Conservation (phyloP, 1,140 invertebrate genomes). For the Melitaea cinxia region DNA sequence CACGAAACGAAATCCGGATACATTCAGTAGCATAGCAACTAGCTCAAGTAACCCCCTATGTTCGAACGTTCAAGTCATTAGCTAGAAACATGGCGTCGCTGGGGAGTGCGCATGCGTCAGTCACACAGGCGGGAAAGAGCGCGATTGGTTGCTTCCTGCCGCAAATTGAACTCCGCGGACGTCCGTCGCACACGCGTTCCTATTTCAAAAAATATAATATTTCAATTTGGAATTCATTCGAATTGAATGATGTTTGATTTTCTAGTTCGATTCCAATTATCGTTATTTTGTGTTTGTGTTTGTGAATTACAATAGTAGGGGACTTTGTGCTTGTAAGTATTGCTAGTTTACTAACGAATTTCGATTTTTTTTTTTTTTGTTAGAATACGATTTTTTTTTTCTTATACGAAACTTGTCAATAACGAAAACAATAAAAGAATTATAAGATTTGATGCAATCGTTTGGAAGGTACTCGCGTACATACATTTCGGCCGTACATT, state of each 20-base stretch:
- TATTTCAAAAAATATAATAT: slow-evolving; percentile 32
- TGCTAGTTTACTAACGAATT: no score
- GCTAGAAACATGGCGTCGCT: slow-evolving; percentile 38
- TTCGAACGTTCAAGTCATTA: slow-evolving; percentile 31
- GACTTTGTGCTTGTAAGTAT: no score
- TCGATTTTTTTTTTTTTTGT: no score
- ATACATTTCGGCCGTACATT: no score
- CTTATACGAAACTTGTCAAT: no score
- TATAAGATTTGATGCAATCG: no score
- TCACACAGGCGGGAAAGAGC: slow-evolving; percentile 56
- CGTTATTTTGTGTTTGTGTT: not conserved
- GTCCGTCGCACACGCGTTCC: slow-evolving; percentile 55
- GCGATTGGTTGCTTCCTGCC: slow-evolving; percentile 68
- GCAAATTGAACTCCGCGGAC: slow-evolving; percentile 64
- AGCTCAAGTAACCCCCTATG: slow-evolving; percentile 11
- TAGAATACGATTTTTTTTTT: no score
- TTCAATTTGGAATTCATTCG: slow-evolving; percentile 27
- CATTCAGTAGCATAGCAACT: slow-evolving; percentile 8
- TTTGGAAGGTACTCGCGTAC: no score
- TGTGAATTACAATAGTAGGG: not conserved
- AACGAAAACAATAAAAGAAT: no score
- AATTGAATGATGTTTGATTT: no score
- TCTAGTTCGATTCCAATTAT: no score
- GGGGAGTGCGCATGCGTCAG: slow-evolving; percentile 49
- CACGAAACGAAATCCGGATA: not conserved